Conservation (phyloP, 2,888 invertebrate species). For the Syrista parreyssii region DNA sequence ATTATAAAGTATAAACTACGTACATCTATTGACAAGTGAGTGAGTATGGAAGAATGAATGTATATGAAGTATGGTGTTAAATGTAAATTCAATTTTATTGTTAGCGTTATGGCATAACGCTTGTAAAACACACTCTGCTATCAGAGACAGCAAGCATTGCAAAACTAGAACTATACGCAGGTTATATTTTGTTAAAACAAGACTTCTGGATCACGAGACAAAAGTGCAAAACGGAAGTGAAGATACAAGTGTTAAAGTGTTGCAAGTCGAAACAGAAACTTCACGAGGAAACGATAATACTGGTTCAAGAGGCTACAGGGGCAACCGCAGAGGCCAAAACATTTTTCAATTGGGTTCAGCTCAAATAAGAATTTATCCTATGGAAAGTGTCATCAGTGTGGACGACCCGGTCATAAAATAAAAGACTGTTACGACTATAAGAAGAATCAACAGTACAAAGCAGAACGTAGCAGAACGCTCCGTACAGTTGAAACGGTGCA, state of each 20-base stretch:
- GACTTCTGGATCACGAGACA: conserved; percentile 17
- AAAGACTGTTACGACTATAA: conserved; percentile 14
- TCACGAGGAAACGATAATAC: background rate
- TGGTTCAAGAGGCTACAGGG: background rate
- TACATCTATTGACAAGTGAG: too few relatives aligned
- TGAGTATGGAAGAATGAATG: too few relatives aligned
- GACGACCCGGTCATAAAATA: conserved; percentile 12
- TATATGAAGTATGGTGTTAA: too few relatives aligned
- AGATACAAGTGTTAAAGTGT: conserved; percentile 19
- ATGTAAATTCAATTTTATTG: too few relatives aligned
- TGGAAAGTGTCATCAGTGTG: conserved; percentile 20
- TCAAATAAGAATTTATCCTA: background rate
- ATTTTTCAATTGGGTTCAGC: background rate
- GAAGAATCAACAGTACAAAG: conserved; percentile 8
- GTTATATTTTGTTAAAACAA: conserved; percentile 19
- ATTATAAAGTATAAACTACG: too few relatives aligned
- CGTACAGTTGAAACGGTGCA: background rate
- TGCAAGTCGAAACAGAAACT: conserved; percentile 8
- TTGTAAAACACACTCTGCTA: too few relatives aligned
- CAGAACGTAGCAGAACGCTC: background rate
- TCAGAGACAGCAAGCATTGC: too few relatives aligned
- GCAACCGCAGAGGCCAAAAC: background rate
- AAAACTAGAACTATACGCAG: too few relatives aligned
- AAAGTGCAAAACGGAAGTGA: conserved; percentile 15
- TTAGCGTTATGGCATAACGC: too few relatives aligned